Base-by-base conservation (phyloP, 2,113 vertebrate species). In the Polypterus senegalus region DNA sequence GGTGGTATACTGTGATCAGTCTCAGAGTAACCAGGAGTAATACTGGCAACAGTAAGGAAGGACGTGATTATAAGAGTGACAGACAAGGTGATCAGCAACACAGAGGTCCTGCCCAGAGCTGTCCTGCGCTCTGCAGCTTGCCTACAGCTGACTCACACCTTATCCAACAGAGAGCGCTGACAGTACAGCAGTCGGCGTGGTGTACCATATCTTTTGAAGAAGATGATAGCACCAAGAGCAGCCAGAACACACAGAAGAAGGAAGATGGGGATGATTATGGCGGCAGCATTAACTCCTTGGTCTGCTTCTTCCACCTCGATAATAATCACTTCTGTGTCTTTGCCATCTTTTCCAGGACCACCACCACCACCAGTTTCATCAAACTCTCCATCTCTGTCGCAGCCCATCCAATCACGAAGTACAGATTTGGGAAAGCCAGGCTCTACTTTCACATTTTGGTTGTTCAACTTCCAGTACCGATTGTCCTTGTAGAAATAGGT, bases 381-480 rank as follows among this genome's bases (percentile, higher is more conserved):
- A 46, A 77, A 81, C 57, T 88, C 86, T 47, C 65, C 72, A 0
- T 83, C 82, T 1, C 69, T 63, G 0, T 83, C 78, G 48, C 92
- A 95, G 74, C 90, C 89, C 88, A 95, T 90, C 90, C 90, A 94
- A 76, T 90, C 86, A 4, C 76, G 80, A 52, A 95, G 79, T 48
- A 88, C 86, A 0, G 92, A 95, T 68, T 92, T 93, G 61, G 92
- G 92, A 73, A 86, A 94, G 52, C 92, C 92, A 0, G 91, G 81
- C 72, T 93, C 90, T 56, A 93, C 91, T 72, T 86, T 91, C 77
- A 92, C 78, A 73, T 92, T 83, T 76, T 93, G 87, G 74, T 93
- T 95, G 77, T 91, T 92, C 72, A 92, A 95, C 74, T 93, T 92
- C 92, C 92, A 95, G 77, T 92, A 95, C 63, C 87, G 92, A 73